A percentile compares a stretch with the other conserved stretches of the same genome.
phyloP scores from a whole-genome alignment of 1,140 invertebrate species.

The Hyposmocoma kahamanoa region DNA sequence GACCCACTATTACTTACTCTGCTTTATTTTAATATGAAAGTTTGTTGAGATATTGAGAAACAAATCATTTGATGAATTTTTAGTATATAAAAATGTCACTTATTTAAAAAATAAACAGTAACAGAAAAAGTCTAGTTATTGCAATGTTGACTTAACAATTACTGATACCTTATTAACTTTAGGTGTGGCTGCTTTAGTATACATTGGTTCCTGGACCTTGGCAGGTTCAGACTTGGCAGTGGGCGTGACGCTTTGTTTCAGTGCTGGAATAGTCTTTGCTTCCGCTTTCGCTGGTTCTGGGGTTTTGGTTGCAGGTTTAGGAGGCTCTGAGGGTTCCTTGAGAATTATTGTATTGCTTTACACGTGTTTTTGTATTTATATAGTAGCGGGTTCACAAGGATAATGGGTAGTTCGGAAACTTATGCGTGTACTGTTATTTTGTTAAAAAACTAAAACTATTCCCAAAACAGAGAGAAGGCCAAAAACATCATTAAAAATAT shows the following conservation, averaged over 20 bases:
- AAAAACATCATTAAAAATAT: too few species aligned
- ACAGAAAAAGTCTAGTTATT: not conserved
- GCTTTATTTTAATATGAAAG: too few species aligned
- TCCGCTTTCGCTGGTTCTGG: slow-evolving; percentile 46
- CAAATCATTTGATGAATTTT: not conserved
- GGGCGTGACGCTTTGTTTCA: slow-evolving; percentile 43
- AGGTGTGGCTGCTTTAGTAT: slow-evolving; percentile 54
- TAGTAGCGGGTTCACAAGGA: too few species aligned
- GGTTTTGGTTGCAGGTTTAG: slow-evolving; percentile 29
- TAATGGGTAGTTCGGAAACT: too few species aligned
- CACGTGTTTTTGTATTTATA: too few species aligned
- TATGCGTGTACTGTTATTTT: too few species aligned
- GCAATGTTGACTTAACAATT: not conserved
- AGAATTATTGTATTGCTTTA: not conserved
- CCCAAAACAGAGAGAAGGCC: too few species aligned
- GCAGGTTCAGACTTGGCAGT: slow-evolving; percentile 47
- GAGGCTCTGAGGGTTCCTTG: slow-evolving; percentile 45
- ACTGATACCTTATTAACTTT: slow-evolving; percentile 43
- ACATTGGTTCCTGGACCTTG: slow-evolving; percentile 55
- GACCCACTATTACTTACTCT: too few species aligned
- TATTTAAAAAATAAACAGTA: not conserved
- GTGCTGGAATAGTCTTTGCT: slow-evolving; percentile 43
- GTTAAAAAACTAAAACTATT: too few species aligned
- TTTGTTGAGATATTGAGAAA: too few species aligned
- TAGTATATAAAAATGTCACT: not conserved